phyloP scores from a whole-genome alignment of 2,113 vertebrate genomes.

The Menura novaehollandiae region DNA sequence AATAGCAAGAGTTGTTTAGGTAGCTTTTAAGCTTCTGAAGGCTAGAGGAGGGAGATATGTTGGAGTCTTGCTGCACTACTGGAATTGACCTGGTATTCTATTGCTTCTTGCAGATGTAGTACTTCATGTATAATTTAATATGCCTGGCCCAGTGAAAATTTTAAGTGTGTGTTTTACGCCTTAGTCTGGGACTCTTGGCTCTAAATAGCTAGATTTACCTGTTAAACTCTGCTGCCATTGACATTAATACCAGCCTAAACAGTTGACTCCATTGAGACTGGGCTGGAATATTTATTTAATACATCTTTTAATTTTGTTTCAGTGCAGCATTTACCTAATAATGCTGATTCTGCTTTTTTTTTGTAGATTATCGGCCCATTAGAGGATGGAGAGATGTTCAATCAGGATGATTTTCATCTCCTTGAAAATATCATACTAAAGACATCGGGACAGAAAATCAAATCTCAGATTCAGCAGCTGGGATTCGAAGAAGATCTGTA shows the following conservation, averaged over 20 bases:
- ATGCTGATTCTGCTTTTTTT: neutral
- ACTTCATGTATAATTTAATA: neutral
- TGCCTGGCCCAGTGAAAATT: neutral
- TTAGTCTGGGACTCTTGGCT: neutral
- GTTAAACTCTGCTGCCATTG: neutral
- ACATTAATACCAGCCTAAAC: neutral
- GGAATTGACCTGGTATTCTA: neutral
- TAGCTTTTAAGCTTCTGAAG: neutral
- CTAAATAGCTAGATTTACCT: neutral
- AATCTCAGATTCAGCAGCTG: constrained; percentile 87
- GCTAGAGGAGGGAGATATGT: neutral
- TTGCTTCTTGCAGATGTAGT: neutral
- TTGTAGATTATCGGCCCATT: constrained; percentile 90
- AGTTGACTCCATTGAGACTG: neutral
- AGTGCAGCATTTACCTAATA: neutral
- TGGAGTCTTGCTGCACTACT: neutral
- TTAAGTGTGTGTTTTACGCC: neutral
- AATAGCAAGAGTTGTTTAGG: neutral
- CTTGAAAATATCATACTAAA: constrained; percentile 94
- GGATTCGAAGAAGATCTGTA: constrained; percentile 91
- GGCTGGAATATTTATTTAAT: neutral
- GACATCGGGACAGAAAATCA: constrained; percentile 94
- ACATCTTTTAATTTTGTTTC: neutral
- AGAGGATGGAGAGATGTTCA: constrained; percentile 89
- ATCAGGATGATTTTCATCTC: constrained; percentile 96